These are phyloP conservation scores for Pocillopora grandis DNA, from an alignment of 92 coral and sea anemone genomes.

Conservation along the genomic window DNA sequence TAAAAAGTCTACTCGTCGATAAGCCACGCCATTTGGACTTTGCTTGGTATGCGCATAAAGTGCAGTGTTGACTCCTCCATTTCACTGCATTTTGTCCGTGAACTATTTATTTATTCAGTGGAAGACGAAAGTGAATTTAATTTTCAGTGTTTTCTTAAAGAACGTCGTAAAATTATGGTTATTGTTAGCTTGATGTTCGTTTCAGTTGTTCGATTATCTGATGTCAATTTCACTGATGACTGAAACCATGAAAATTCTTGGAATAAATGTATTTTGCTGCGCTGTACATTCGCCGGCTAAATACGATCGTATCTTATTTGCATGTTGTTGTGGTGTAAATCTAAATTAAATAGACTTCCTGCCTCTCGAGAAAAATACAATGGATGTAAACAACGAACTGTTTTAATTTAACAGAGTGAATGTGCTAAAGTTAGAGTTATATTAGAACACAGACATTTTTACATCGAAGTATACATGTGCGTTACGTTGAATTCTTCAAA, in stretches of 20 bases:
- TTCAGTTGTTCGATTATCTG: not conserved
- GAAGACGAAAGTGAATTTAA: not conserved
- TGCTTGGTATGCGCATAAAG: not conserved
- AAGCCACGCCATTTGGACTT: not conserved
- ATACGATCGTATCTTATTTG: conserved; percentile 16
- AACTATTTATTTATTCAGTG: not conserved
- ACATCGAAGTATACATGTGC: not conserved
- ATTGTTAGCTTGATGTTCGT: not conserved
- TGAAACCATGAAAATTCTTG: conserved; percentile 15
- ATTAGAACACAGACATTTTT: not conserved
- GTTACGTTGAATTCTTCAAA: not conserved
- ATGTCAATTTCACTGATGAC: conserved; percentile 31
- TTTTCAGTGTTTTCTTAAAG: not conserved
- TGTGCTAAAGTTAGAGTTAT: not conserved
- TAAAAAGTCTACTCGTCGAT: not conserved
- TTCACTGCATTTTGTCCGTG: not conserved
- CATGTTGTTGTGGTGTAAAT: conserved; percentile 30
- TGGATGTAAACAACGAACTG: not conserved
- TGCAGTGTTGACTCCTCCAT: conserved; percentile 20
- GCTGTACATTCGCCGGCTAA: not conserved
- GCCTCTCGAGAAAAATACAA: not conserved
- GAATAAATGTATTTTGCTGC: not conserved
- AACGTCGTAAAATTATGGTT: not conserved
- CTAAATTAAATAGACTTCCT: conserved; percentile 20
- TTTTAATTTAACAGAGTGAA: not conserved